Base-by-base conservation (phyloP, 2,113 vertebrate genomes). In the Pseudorhombus dupliciocellatus region DNA sequence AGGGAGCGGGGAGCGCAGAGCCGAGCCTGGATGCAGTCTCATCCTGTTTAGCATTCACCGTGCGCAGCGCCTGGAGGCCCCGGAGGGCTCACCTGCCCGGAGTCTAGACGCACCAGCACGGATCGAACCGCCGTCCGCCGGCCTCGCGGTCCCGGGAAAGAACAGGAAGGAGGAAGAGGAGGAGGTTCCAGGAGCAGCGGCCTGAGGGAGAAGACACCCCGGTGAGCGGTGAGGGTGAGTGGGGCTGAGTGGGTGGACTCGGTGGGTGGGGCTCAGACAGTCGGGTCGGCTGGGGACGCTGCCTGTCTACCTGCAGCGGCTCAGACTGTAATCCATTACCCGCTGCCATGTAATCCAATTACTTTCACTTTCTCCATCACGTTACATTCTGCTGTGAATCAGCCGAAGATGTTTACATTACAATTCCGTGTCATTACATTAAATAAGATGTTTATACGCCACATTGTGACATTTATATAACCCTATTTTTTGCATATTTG, bases 11-110 rank as follows among this genome's bases (percentile, higher is more conserved):
- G 74, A 76, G 88, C 75, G 86, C 83, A 81, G 86, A 68, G 84
- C 69, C 25, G 53, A 16, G 46, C 46, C 81, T 74, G 84, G 64
- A 84, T 89, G 88, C 88, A 82, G 88, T 88, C 88, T 85, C 87
- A 87, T 76, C 82, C 73, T 85, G 73, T 70, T 91, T 89, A 87
- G 84, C 82, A 90, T 91, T 91, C 90, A 65, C 75, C 70, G 83
- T 69, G 83, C 81, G 80, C 80, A 77, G 71, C 80, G 73, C 79
- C 79, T 81, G 20, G 76, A 89, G 75, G 89, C 79, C 89, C 89
- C 79, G 81, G 76, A 86, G 87, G 87, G 89, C 83, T 92, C 91
- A 93, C 92, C 90, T 92, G 90, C 86, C 75, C 79, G 77, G 87
- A 85, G 86, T 90, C 89, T 89, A 91, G 84, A 91, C 90, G 67